These are phyloP conservation scores for Tenthredo livida DNA, from an alignment of 2,888 invertebrate species.

Conservation along the genomic window DNA sequence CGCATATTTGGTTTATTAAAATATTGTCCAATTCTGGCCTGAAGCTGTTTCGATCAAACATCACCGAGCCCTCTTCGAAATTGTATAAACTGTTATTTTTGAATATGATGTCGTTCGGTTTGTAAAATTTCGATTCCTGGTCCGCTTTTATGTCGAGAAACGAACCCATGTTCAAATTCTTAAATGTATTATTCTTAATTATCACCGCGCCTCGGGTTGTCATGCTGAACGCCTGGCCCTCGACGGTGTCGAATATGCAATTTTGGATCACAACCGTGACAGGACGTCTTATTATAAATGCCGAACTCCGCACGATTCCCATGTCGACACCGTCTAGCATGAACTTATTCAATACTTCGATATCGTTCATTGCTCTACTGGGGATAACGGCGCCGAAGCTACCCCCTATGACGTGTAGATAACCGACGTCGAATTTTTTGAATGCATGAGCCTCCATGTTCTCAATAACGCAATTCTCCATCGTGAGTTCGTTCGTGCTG, in stretches of 20 bases:
- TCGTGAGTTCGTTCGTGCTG: slow-evolving; percentile 83
- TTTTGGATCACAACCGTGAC: slow-evolving; percentile 83
- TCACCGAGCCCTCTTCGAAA: slow-evolving; percentile 81
- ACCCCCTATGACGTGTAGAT: slow-evolving; percentile 84
- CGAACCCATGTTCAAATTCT: slow-evolving; percentile 81
- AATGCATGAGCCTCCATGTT: slow-evolving; percentile 87
- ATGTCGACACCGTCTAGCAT: slow-evolving; percentile 84
- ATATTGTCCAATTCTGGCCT: slow-evolving; percentile 81
- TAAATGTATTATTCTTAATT: slow-evolving; percentile 84
- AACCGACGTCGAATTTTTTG: slow-evolving; percentile 87
- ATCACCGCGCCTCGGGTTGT: slow-evolving; percentile 82
- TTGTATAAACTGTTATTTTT: slow-evolving; percentile 83
- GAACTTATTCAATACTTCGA: slow-evolving; percentile 85
- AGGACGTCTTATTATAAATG: slow-evolving; percentile 85
- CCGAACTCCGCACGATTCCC: slow-evolving; percentile 83
- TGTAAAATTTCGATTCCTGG: slow-evolving; percentile 76
- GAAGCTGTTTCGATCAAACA: slow-evolving; percentile 81
- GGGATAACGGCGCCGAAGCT: slow-evolving; percentile 82
- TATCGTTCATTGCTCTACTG: slow-evolving; percentile 87
- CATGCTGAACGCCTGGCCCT: slow-evolving; percentile 85
- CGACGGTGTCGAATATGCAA: slow-evolving; percentile 81
- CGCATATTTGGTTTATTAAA: slow-evolving; percentile 82
- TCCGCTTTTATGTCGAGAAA: slow-evolving; percentile 82
- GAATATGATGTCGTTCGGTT: slow-evolving; percentile 81
- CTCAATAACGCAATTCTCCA: slow-evolving; percentile 82